These are phyloP conservation scores for Paralichthys olivaceus DNA, from an alignment of 2,113 vertebrate genomes.

Conservation along the genomic window DNA sequence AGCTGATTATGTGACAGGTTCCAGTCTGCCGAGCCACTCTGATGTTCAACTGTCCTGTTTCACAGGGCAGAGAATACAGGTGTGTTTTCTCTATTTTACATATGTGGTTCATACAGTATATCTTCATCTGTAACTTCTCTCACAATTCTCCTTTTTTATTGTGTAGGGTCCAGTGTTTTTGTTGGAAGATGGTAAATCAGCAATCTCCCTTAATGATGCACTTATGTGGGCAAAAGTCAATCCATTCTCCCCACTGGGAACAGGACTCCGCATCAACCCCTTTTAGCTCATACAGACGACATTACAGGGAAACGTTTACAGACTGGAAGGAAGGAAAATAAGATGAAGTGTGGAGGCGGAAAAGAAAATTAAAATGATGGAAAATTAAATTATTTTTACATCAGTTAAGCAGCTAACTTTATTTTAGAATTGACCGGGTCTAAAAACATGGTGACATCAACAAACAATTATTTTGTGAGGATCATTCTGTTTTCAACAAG, in stretches of 20 bases:
- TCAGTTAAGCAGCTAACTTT: slow-evolving; percentile 6
- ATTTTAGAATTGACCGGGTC: slow-evolving; percentile 17
- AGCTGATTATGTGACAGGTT: slow-evolving; percentile 92
- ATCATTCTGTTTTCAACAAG: slow-evolving; percentile 3
- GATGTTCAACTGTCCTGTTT: slow-evolving; percentile 92
- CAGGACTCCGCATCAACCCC: slow-evolving; percentile 95
- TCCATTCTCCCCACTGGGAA: slow-evolving; percentile 96
- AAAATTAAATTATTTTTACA: not conserved
- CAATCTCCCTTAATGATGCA: slow-evolving; percentile 94
- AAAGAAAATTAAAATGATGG: not conserved
- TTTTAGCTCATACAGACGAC: slow-evolving; percentile 82
- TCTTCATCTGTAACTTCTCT: not conserved
- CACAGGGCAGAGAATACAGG: slow-evolving; percentile 95
- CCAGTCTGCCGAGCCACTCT: slow-evolving; percentile 96
- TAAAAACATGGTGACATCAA: not conserved
- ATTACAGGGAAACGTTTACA: not conserved
- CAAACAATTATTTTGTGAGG: not conserved
- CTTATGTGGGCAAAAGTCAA: slow-evolving; percentile 99
- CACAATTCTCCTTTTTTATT: slow-evolving; percentile 8
- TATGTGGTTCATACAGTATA: not conserved
- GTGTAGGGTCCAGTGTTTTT: slow-evolving; percentile 93
- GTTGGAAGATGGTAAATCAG: slow-evolving; percentile 95
- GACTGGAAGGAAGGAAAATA: not conserved
- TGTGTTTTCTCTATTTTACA: slow-evolving; percentile 6
- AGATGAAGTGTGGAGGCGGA: not conserved